Base-by-base conservation (phyloP, 2,888 invertebrate genomes). In the Agrypnus murinus region DNA sequence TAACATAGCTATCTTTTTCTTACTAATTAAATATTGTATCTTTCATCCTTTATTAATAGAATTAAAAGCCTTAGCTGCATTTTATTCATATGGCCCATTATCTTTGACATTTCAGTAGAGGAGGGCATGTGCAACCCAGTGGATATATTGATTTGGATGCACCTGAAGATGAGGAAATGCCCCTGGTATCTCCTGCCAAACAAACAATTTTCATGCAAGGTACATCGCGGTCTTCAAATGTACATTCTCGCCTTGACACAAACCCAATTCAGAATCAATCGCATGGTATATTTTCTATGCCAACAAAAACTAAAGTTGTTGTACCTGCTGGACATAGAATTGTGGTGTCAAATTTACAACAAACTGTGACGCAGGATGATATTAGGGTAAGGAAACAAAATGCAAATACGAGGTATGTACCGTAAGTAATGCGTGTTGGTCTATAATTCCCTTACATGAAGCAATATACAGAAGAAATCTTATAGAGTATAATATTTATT, bases 301-400 rank as follows among this genome's bases (percentile, higher is more conserved):
- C 81, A 67, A 80, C 82, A 1, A 88, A 88, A 79, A 81, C 86
- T 1, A 86, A 85, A 78, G 84, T 85, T 66, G 80, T 87, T 76
- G 79, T 86, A 2, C 86, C 90, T 2, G 84, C 85, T 3, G 96
- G 96, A 48, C 95, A 92, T 84, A 89, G 96, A 80, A 95, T 97
- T 81, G 92, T 96, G 63, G 96, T 98, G 1, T 95, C 96, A 75
- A 98, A 97, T 87, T 89, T 98, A 73, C 93, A 96, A 80, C 88
- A 89, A 19, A 92, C 93, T 75, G 97, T 97, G 3, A 95, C 96
- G 10, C 94, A 94, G 77, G 94, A 95, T 79, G 97, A 98, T 84
- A 95, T 98, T 77, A 92, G 95, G 86, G 95, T 95, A n/a, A n/a
- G n/a, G n/a, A n/a, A n/a, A n/a, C n/a, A n/a, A n/a, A n/a, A n/a